Evolutionary conservation across 2,888 invertebrate genomes (phyloP), one percentile per base, ranked within the genome.

Genomic region (Cataglyphis altisquamis): DNA sequence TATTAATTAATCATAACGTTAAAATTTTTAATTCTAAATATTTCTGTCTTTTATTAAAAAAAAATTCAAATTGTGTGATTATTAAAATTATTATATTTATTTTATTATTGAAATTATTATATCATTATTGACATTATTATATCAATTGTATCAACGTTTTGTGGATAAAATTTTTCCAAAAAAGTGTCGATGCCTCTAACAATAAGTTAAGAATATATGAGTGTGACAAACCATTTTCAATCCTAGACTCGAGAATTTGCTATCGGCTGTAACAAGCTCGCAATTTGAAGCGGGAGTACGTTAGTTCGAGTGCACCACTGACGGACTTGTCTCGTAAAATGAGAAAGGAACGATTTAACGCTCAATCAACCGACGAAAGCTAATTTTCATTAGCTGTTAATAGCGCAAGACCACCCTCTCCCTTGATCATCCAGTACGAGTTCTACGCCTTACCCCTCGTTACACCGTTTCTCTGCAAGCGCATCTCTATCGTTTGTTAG

Each of bases 371-470:
- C 91, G 93, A 94, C 93, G 93, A 92, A 94, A 94, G 94, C 94
- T 94, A 94, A 94, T 94, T 94, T 94, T 94, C 94, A 94, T 94
- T 94, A 94, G 93, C 93, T 93, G 94, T 94, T 94, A 94, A 94
- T 94, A 92, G 94, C 91, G 89, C 89, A 82, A 88, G 89, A 80
- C 80, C 89, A 86, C 66, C 74, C 72, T 78, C 78, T 83, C 85
- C 82, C 83, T 84, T 60, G 52, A 72, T 82, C 86, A 9, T 55
- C 82, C 82, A 82, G 64, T 70, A 67, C 39, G 39, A 48, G 55
- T 36, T n/a, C 36, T 63, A 29, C 64, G 52, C 84, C 81, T 84
- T 73, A 48, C 82, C 84, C 83, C 83, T 82, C 84, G 60, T 72
- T 73, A 36, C 57, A 63, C 57, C 70, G 77, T 84, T 52, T 52